A percentile compares a stretch with the other conserved stretches of the same genome.
phyloP scores from a whole-genome alignment of 2,113 vertebrate species.

The Dermatemys mawii region DNA sequence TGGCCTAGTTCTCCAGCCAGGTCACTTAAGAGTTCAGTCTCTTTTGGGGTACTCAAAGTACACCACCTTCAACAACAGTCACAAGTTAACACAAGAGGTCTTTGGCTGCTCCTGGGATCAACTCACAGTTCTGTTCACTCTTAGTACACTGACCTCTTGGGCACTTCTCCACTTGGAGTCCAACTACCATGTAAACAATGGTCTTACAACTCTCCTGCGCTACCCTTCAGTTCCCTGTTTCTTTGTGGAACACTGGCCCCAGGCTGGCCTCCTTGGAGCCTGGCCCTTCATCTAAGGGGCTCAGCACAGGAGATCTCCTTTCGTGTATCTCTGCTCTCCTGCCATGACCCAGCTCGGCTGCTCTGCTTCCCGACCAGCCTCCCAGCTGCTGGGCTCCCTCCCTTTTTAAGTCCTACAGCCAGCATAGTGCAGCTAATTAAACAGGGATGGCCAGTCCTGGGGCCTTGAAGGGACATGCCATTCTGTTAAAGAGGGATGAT shows the following conservation, averaged over 20 bases:
- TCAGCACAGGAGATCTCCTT: not conserved
- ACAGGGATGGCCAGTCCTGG: not conserved
- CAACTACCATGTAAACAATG: not conserved
- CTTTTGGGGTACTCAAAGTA: not conserved
- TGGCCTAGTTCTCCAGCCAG: not conserved
- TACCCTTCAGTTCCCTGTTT: not conserved
- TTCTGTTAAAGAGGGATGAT: not conserved
- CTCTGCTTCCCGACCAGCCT: not conserved
- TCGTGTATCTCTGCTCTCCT: not conserved
- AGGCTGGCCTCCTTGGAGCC: not conserved
- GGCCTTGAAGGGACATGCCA: no score
- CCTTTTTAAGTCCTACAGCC: not conserved
- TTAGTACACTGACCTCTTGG: not conserved
- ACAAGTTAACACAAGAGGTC: not conserved
- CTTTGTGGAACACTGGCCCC: not conserved
- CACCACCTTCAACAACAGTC: not conserved
- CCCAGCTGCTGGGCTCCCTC: not conserved
- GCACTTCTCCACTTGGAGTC: not conserved
- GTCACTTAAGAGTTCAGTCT: not conserved
- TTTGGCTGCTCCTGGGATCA: not conserved
- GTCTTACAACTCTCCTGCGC: not conserved
- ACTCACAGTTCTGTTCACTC: not conserved
- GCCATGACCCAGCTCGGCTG: not conserved
- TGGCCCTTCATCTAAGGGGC: not conserved
- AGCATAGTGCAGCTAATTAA: not conserved